A percentile compares a stretch with the other conserved stretches of the same genome.
These are phyloP conservation scores for Diprion similis DNA, from an alignment of 1,140 invertebrate species.

Conservation along the genomic window DNA sequence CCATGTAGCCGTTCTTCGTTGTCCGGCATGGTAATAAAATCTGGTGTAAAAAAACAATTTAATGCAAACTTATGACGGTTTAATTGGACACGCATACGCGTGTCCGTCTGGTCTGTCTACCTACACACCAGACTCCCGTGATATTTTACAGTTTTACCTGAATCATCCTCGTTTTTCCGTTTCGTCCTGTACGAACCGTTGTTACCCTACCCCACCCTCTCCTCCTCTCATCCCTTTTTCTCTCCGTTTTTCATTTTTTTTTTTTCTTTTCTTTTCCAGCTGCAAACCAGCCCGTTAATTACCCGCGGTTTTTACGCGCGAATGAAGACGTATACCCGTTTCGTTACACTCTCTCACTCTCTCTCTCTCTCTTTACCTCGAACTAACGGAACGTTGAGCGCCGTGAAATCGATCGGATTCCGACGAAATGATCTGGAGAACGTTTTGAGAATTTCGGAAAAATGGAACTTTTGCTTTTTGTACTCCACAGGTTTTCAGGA, in stretches of 20 bases:
- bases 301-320: not conserved
- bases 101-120: conserved; percentile 1
- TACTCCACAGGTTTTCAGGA: too few relatives aligned
- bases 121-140: not conserved
- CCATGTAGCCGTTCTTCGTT: conserved; percentile 24
- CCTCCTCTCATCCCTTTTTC: not conserved
- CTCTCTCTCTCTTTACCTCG: conserved; percentile 21
- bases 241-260: not conserved
- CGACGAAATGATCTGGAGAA: too few relatives aligned
- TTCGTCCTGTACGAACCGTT: conserved; percentile 35
- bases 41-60: conserved; percentile 31
- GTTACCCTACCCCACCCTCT: conserved; percentile 42
- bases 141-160: not conserved
- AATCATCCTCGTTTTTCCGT: not conserved
- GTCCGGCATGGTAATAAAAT: conserved; percentile 13
- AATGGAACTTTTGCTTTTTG: too few relatives aligned
- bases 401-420: too few relatives aligned
- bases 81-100: conserved; percentile 49
- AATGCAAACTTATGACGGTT: conserved; percentile 47
- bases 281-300: not conserved
- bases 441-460: too few relatives aligned
- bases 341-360: conserved; percentile 1
- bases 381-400: not conserved
- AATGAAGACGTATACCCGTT: not conserved
- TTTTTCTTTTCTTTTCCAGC: not conserved